Evolutionary conservation across 2,888 invertebrate species (phyloP).

Genomic region (Troides helena): DNA sequence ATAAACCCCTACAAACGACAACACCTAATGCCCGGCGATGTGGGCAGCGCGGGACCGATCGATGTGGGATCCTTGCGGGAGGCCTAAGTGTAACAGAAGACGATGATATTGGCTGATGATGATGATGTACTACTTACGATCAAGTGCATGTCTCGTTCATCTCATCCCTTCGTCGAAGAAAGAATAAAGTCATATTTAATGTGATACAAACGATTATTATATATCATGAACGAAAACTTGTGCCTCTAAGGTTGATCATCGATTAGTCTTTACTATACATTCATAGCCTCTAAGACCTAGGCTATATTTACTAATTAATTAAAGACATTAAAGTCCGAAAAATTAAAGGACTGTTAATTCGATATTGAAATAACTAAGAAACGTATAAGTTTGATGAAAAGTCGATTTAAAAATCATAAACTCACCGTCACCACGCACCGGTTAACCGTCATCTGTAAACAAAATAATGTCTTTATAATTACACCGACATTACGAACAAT

Average conservation of each 20-base stretch:
- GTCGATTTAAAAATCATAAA: constrained; percentile 35
- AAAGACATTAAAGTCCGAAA: background rate
- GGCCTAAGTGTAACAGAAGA: too few species aligned
- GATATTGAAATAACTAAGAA: background rate
- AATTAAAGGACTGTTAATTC: background rate
- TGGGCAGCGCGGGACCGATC: too few species aligned
- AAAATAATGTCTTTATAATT: constrained; percentile 55
- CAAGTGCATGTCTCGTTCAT: too few species aligned
- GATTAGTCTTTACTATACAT: background rate
- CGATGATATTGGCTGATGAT: too few species aligned
- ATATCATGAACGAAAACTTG: background rate
- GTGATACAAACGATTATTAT: background rate
- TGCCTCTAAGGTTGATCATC: background rate
- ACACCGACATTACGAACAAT: constrained; percentile 27
- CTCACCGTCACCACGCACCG: constrained; percentile 42
- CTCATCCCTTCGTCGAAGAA: too few species aligned
- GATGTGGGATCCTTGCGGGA: too few species aligned
- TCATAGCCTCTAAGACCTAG: background rate
- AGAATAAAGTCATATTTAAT: too few species aligned
- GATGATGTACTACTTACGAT: too few species aligned
- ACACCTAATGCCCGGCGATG: too few species aligned
- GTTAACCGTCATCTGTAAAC: constrained; percentile 50
- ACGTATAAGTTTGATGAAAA: constrained; percentile 24
- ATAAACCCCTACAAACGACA: too few species aligned
- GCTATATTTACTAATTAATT: background rate